Conservation (phyloP, 2,113 vertebrate genomes). For the Tympanuchus pallidicinctus region DNA sequence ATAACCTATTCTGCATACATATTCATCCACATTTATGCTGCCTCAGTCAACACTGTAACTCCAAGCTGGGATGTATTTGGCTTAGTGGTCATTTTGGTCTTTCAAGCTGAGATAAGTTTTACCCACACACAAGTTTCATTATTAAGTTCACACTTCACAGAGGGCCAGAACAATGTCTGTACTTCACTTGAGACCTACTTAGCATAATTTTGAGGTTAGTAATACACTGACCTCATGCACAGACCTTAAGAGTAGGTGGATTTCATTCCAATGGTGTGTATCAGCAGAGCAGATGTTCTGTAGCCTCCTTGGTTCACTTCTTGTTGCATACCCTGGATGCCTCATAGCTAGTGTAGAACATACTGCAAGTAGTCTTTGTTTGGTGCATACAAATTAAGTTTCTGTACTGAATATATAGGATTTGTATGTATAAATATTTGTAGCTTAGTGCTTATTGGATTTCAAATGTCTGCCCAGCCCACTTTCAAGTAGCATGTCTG, state of each 20-base stretch:
- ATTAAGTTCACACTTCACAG: background rate
- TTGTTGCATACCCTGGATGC: background rate
- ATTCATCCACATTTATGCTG: background rate
- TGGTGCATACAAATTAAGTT: background rate
- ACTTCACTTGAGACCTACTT: background rate
- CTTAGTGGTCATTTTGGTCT: background rate
- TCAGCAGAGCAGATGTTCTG: background rate
- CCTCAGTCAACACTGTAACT: background rate
- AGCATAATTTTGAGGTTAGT: background rate
- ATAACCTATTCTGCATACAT: background rate
- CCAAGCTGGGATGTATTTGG: background rate
- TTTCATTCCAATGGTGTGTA: background rate
- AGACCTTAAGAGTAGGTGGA: background rate
- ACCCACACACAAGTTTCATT: background rate
- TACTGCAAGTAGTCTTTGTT: background rate
- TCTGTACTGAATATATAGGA: background rate
- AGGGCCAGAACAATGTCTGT: background rate
- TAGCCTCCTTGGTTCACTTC: background rate
- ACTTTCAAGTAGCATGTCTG: background rate
- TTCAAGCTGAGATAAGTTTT: constrained; percentile 15
- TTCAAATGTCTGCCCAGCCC: background rate
- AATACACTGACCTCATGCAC: background rate
- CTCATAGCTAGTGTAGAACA: background rate
- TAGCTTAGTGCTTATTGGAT: background rate
- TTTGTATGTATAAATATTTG: background rate